A percentile compares a stretch with the other conserved stretches of the same genome.
Evolutionary conservation across 1,140 invertebrate species (phyloP).

Genomic region (Lucilia sericata): DNA sequence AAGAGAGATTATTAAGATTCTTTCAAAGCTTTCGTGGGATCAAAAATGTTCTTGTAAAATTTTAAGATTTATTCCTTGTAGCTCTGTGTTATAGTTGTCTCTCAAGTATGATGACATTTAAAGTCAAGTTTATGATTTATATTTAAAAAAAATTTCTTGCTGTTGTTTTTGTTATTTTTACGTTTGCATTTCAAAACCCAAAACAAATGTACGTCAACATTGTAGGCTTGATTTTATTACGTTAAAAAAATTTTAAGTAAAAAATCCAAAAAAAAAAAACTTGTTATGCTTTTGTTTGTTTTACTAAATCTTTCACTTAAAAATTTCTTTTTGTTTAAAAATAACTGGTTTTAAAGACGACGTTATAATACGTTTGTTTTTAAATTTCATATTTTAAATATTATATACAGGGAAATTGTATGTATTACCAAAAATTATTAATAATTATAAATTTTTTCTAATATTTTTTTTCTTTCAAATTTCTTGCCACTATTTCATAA

Average conservation of each 20-base stretch:
- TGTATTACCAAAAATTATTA: background rate
- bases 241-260: background rate
- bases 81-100: background rate
- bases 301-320: conserved; percentile 11
- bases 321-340: conserved; percentile 15
- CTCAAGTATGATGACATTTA: background rate
- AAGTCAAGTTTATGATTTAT: conserved; percentile 17
- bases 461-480: background rate
- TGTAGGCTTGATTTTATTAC: background rate
- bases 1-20: too few relatives aligned
- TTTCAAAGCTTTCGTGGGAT: too few relatives aligned
- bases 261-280: background rate
- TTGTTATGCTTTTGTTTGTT: background rate
- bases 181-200: background rate
- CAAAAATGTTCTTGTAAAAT: too few relatives aligned
- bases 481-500: background rate
- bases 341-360: background rate
- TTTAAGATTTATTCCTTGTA: too few relatives aligned
- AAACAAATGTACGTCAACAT: background rate
- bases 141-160: background rate
- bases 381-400: background rate
- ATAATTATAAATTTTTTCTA: background rate
- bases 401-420: background rate
- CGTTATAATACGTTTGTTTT: background rate
- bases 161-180: background rate